Evolutionary conservation across 64 coral and sea anemone genomes (phyloP).

Genomic region (Pachyseris speciosa): DNA sequence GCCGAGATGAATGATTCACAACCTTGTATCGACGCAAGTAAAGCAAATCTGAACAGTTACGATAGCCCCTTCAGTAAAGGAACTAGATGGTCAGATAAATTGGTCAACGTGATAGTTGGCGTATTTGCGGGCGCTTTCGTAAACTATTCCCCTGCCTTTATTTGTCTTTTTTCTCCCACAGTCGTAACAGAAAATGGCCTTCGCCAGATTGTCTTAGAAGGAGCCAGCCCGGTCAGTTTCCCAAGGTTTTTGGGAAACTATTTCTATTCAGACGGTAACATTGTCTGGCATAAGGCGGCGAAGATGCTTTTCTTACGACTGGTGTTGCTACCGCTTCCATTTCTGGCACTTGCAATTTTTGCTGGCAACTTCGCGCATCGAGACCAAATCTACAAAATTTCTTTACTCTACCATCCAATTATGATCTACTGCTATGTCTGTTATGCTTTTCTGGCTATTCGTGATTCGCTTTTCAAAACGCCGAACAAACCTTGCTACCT

Average conservation of each 20-base stretch:
- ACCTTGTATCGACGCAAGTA: too few relatives aligned
- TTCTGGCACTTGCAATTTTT: neutral
- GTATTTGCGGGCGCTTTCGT: too few relatives aligned
- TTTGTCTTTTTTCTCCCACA: conserved; percentile 2
- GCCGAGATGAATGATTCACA: too few relatives aligned
- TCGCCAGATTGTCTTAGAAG: neutral
- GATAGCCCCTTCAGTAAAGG: too few relatives aligned
- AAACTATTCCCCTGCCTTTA: neutral
- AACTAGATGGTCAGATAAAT: too few relatives aligned
- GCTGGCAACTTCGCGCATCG: too few relatives aligned
- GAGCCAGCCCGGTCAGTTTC: neutral
- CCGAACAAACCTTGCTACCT: neutral
- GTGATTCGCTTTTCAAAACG: neutral
- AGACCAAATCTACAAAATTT: too few relatives aligned
- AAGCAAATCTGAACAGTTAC: neutral
- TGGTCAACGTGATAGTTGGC: too few relatives aligned
- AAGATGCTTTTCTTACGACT: neutral
- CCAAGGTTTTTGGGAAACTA: neutral
- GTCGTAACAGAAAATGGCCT: neutral
- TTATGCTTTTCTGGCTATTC: neutral
- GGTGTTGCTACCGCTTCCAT: neutral
- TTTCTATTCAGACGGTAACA: neutral
- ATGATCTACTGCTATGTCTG: neutral
- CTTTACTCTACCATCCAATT: too few relatives aligned
- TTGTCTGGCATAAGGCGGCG: neutral